phyloP scores from a whole-genome alignment of 2,113 vertebrate species.

The Amblyopsis rosae region DNA sequence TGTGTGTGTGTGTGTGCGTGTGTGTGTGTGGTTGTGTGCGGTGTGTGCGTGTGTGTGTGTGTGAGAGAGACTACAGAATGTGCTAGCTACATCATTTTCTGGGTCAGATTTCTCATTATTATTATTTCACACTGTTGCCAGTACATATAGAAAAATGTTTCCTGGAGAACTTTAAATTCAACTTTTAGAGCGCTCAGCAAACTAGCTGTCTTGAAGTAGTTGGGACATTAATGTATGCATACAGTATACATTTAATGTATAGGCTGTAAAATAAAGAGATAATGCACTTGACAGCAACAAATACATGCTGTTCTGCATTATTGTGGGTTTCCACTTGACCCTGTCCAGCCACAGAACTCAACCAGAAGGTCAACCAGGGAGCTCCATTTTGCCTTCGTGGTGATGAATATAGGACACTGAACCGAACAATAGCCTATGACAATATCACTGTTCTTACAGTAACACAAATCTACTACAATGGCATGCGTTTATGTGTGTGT shows the following conservation, averaged over 20 bases:
- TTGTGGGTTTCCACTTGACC: too few relatives aligned
- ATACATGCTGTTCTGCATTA: too few relatives aligned
- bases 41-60: background rate
- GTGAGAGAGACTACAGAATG: background rate
- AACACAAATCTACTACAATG: background rate
- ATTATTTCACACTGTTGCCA: slow-evolving; percentile 39
- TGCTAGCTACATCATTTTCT: slow-evolving; percentile 53
- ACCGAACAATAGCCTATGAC: background rate
- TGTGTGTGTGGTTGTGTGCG: too few relatives aligned
- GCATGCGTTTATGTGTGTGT: background rate
- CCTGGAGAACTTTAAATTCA: slow-evolving; percentile 50
- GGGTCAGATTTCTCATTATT: slow-evolving; percentile 57
- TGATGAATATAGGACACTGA: too few relatives aligned
- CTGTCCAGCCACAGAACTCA: too few relatives aligned
- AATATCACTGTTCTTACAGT: background rate
- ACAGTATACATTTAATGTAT: too few relatives aligned
- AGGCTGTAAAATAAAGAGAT: too few relatives aligned
- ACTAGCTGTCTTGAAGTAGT: too few relatives aligned
- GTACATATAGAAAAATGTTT: slow-evolving; percentile 41
- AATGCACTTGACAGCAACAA: too few relatives aligned
- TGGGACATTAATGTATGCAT: too few relatives aligned
- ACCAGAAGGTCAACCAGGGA: too few relatives aligned
- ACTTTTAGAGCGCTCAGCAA: slow-evolving; percentile 65
- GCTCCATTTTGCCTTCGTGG: too few relatives aligned
- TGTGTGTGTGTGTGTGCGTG: slow-evolving; percentile 3